Percentiles rank a stretch among this genome's conserved stretches.
These are phyloP conservation scores for Copsychus sechellarum DNA, from an alignment of 2,113 vertebrate species.

Conservation along the genomic window DNA sequence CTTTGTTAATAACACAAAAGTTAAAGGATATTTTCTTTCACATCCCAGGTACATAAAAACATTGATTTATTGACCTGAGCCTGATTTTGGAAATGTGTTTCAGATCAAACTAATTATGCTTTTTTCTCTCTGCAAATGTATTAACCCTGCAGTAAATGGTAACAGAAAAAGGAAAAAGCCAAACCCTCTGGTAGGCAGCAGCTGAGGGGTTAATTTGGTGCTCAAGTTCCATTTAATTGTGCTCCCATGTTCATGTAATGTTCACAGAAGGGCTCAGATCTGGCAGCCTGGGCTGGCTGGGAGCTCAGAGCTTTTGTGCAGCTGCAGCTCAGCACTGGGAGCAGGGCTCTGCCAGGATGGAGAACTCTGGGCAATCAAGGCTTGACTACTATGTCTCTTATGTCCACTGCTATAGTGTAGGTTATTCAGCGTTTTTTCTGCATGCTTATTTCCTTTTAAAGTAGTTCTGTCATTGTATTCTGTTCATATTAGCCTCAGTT, in stretches of 20 bases:
- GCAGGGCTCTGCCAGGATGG: conserved; percentile 32
- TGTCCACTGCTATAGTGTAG: conserved; percentile 77
- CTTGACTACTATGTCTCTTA: conserved; percentile 68
- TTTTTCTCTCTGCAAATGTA: neutral
- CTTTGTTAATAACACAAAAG: neutral
- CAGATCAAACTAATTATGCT: neutral
- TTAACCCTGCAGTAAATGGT: neutral
- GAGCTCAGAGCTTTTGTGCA: neutral
- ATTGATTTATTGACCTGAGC: neutral
- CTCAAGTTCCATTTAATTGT: conserved; percentile 9
- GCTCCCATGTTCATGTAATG: neutral
- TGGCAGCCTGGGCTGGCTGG: neutral
- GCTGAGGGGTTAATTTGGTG: conserved; percentile 39
- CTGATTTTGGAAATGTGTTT: neutral
- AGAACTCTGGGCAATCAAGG: neutral
- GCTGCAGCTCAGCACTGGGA: neutral
- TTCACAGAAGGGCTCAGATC: neutral
- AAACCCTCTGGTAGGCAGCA: neutral
- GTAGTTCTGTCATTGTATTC: neutral
- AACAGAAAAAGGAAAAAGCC: neutral
- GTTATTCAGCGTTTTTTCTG: conserved; percentile 6
- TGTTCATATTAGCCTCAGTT: neutral
- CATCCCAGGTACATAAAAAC: neutral
- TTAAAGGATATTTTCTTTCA: neutral
- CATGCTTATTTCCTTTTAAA: neutral